Percentiles rank a stretch among this genome's conserved stretches.
Evolutionary conservation across 2,888 invertebrate species (phyloP).

Genomic region (Lacanobia oleracea): DNA sequence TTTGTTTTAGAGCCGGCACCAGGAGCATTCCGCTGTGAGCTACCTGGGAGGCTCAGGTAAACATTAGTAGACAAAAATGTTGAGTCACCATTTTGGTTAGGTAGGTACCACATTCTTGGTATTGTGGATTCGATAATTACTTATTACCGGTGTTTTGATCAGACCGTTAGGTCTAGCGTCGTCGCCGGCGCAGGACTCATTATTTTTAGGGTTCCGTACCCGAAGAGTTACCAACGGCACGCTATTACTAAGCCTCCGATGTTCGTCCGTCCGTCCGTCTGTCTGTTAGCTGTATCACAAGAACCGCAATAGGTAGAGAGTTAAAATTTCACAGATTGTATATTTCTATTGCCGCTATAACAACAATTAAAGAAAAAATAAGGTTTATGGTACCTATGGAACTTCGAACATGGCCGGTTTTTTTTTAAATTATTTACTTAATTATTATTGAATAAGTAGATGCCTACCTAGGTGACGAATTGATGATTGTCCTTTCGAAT

Average conservation of each 20-base stretch:
- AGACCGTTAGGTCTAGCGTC: not conserved
- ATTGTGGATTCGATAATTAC: constrained; percentile 32
- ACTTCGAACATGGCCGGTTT: too few species aligned
- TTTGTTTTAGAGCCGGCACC: constrained; percentile 47
- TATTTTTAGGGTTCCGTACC: not conserved
- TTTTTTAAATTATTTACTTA: not conserved
- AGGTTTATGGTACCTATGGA: too few species aligned
- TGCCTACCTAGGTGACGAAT: not conserved
- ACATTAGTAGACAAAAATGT: constrained; percentile 51
- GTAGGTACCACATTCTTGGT: constrained; percentile 48
- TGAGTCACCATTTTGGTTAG: constrained; percentile 55
- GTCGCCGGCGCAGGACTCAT: not conserved
- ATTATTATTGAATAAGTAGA: not conserved
- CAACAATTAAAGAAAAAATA: too few species aligned
- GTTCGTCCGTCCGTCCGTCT: too few species aligned
- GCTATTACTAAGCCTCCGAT: too few species aligned
- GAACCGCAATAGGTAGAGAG: too few species aligned
- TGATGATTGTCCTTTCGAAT: not conserved
- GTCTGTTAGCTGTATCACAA: too few species aligned
- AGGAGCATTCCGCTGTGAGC: constrained; percentile 42
- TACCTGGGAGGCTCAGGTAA: constrained; percentile 63
- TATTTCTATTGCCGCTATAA: too few species aligned
- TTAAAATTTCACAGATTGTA: too few species aligned
- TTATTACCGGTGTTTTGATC: constrained; percentile 12
- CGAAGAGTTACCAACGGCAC: too few species aligned